Conservation (phyloP, 2,113 vertebrate genomes). For the Psephotus haematonotus region DNA sequence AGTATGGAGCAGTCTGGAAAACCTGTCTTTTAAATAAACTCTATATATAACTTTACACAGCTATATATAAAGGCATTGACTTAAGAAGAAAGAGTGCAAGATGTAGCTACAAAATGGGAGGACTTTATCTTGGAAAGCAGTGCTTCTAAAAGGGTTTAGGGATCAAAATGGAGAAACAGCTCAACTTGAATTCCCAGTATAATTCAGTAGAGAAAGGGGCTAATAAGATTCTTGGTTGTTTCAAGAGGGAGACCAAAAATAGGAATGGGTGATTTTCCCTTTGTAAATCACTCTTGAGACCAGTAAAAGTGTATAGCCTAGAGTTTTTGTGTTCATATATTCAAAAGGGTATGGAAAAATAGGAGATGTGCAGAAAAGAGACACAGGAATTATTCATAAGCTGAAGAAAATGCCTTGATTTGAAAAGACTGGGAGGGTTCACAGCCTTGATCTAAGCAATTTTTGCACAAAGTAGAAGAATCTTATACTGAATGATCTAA, state of each 20-base stretch:
- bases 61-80: neutral
- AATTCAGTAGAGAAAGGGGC: neutral
- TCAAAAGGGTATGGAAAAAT: neutral
- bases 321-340: neutral
- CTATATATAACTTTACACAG: neutral
- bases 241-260: neutral
- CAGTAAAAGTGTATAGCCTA: neutral
- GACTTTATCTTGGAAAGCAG: neutral
- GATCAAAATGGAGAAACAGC: neutral
- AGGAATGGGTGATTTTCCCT: neutral
- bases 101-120: neutral
- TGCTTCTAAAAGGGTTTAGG: neutral
- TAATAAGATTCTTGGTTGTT: neutral
- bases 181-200: neutral
- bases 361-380: neutral
- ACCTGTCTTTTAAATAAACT: neutral
- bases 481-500: neutral
- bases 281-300: neutral
- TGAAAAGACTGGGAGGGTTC: neutral
- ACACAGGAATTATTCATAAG: neutral
- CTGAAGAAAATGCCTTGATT: neutral
- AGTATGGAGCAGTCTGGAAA: neutral
- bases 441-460: neutral
- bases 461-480: neutral
- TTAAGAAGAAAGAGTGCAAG: neutral